A percentile compares a stretch with the other conserved stretches of the same genome.
Conservation (phyloP, 2,113 vertebrate species). For the Terrapene triunguis region DNA sequence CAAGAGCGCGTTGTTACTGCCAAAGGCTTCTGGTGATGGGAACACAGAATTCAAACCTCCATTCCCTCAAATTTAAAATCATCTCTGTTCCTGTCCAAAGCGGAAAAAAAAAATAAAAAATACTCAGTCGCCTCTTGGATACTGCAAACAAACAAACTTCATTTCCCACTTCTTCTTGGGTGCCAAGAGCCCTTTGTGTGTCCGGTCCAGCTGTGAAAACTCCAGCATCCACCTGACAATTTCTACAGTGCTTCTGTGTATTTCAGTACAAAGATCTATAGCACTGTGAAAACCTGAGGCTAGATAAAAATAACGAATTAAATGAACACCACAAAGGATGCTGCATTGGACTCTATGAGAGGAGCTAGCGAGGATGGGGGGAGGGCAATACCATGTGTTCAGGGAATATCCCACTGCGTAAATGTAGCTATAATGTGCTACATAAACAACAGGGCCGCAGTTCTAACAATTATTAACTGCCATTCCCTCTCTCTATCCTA, state of each 20-base stretch:
- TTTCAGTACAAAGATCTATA: background rate
- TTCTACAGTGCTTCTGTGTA: accelerated
- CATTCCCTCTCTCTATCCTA: background rate
- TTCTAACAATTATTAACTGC: background rate
- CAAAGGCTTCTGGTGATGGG: background rate
- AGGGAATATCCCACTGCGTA: background rate
- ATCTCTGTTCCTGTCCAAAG: background rate
- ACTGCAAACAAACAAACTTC: background rate
- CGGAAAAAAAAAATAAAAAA: background rate
- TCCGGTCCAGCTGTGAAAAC: background rate
- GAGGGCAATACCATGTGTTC: background rate
- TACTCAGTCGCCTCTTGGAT: background rate
- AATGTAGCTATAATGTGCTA: background rate
- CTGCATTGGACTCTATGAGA: background rate
- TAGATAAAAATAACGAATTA: background rate
- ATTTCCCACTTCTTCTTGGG: background rate
- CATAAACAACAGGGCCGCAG: accelerated
- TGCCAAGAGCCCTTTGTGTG: background rate
- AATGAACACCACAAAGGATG: background rate
- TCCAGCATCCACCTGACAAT: background rate
- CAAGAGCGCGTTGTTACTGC: background rate
- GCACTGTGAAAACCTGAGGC: background rate
- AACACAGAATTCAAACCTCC: background rate
- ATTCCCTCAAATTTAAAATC: background rate
- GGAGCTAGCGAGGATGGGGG: background rate